Percentiles rank a stretch among this genome's conserved stretches.
Conservation (phyloP, 1,140 invertebrate species). For the Macrobrachium rosenbergii region DNA sequence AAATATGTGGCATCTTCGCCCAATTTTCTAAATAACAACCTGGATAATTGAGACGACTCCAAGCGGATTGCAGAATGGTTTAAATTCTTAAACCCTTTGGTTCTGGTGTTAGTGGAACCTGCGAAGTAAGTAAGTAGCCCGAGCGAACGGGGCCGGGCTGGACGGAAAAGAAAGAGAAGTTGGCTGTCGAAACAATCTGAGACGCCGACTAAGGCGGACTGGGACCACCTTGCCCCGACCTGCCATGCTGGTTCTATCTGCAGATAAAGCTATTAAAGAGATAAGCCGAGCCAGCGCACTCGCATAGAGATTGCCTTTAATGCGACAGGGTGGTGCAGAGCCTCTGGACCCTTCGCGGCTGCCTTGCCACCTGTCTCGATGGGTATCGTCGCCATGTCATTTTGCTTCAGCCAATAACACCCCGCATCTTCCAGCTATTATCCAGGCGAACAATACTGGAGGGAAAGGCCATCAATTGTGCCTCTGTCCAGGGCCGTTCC, state of each 20-base stretch:
- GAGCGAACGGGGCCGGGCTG: background rate
- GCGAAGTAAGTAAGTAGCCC: background rate
- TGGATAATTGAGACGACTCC: too few relatives aligned
- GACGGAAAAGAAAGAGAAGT: background rate
- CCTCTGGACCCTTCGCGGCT: background rate
- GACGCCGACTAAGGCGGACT: constrained; percentile 3
- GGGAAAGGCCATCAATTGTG: constrained; percentile 42
- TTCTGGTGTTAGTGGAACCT: background rate
- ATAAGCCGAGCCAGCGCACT: constrained; percentile 52
- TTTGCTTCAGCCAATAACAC: constrained; percentile 5
- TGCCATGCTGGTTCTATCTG: constrained; percentile 59
- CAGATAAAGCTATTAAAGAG: constrained; percentile 62
- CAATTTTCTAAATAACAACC: too few relatives aligned
- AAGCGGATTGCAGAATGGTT: too few relatives aligned
- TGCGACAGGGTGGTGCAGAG: constrained; percentile 22
- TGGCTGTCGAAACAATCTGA: constrained; percentile 34
- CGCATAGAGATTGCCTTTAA: constrained; percentile 57
- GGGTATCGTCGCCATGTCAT: constrained; percentile 14
- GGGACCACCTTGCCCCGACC: constrained; percentile 57
- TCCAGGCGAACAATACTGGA: constrained; percentile 27
- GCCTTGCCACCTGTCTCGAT: background rate
- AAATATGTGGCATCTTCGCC: too few relatives aligned
- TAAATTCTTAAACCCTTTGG: too few relatives aligned
- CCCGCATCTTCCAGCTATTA: too few relatives aligned
- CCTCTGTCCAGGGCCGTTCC: background rate